A percentile compares a stretch with the other conserved stretches of the same genome.
These are phyloP conservation scores for Pollenia griseotomentosa DNA, from an alignment of 2,888 invertebrate genomes.

Conservation along the genomic window DNA sequence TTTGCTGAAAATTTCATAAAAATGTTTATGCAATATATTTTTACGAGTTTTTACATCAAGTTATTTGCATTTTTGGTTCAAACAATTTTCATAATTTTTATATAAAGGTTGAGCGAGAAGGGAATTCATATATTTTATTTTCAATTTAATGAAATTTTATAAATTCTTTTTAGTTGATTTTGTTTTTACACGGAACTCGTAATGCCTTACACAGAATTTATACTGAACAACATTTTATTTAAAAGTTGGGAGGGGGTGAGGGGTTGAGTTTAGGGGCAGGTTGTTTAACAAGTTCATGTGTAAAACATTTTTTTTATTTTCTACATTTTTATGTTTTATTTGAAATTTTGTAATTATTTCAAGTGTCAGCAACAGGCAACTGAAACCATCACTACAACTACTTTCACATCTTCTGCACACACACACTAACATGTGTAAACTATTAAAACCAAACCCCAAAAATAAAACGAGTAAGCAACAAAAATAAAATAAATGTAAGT, in stretches of 20 bases:
- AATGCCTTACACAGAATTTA: constrained; percentile 5
- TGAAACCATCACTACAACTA: constrained; percentile 41
- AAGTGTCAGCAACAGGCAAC: constrained; percentile 76
- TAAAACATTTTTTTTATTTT: constrained; percentile 32
- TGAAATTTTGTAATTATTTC: constrained; percentile 78
- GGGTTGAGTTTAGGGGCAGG: background rate
- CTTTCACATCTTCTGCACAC: background rate
- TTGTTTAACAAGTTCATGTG: background rate
- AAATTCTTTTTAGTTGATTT: background rate
- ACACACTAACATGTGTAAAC: background rate
- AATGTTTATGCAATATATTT: background rate
- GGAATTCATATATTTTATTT: background rate
- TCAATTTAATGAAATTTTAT: constrained; percentile 37
- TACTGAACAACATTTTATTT: constrained; percentile 17
- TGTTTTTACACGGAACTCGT: background rate
- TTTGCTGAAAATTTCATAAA: background rate
- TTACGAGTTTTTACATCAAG: background rate
- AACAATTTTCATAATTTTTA: constrained; percentile 14
- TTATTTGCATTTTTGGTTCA: background rate
- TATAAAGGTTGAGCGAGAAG: background rate
- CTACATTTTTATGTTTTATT: constrained; percentile 40
- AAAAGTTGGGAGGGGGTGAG: background rate
- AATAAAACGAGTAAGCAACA: constrained; percentile 1
- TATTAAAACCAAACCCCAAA: background rate
- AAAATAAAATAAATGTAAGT: background rate